Base-by-base conservation (phyloP, 2,888 invertebrate genomes). In the Orchesellides sinensis region DNA sequence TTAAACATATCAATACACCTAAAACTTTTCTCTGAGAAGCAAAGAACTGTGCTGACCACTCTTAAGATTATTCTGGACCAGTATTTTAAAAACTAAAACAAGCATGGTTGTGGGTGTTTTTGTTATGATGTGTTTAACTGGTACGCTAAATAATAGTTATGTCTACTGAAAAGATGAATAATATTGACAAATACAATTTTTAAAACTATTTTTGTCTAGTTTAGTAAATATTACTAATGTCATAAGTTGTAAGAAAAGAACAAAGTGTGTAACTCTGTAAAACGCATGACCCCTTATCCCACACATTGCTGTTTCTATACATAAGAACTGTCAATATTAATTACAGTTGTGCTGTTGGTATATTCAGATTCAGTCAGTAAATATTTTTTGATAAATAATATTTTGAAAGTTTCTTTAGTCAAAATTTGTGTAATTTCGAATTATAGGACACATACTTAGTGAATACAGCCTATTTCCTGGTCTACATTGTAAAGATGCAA, bases 1-100 rank as follows among this genome's bases (percentile, higher is more conserved):
- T 61, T 69, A 73, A 66, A 81, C 81, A 81, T 81, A 81, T 81
- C 81, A 81, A 74, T 74, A 74, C 74, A 68, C 61, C 54, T 73
- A 74, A 74, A 35, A 27, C 17, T 49, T 49, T 49, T 59, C 40
- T 61, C 68, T 19, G 45, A 52, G 35, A 61, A 81, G 80, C 72
- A 72, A 72, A 79, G 65, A 29, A 45, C 61, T 65, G 63, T 45
- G 79, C 79, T 79, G 80, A 80, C 80, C 73, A 80, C 66, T 52
- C 59, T n/a, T 54, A 56, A 12, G 27, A 49, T 61, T 47, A 56
- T 47, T 73, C 49, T 56, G 80, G 80, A 80, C 80, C 80, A 80
- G 80, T 80, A 80, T 80, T 80, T 49, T 80, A 65, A 45, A 73
- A 59, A 19, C n/a, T 29, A 72, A 49, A 47, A 66, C 35, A 47